These are phyloP conservation scores for Colistium nudipinnis DNA, from an alignment of 2,113 vertebrate genomes.

Conservation along the genomic window DNA sequence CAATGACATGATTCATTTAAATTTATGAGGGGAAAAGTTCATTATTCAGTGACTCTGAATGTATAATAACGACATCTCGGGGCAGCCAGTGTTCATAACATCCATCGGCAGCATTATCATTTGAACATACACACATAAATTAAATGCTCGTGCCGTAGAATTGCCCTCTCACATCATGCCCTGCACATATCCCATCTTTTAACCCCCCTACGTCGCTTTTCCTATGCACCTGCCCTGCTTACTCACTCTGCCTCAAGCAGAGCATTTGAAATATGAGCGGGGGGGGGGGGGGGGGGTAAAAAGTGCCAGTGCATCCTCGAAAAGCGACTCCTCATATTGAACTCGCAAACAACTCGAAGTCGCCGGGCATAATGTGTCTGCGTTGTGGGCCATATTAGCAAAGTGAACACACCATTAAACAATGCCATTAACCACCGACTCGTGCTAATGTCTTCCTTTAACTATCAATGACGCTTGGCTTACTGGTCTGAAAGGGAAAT, in stretches of 20 bases:
- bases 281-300: too few species aligned
- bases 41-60: constrained; percentile 14
- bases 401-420: constrained; percentile 91
- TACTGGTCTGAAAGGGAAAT: constrained; percentile 90
- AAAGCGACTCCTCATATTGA: constrained; percentile 72
- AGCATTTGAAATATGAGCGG: constrained; percentile 28
- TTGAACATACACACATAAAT: too few species aligned
- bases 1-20: neutral
- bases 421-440: constrained; percentile 93
- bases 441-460: constrained; percentile 89
- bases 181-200: constrained; percentile 27
- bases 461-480: constrained; percentile 90
- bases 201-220: constrained; percentile 21
- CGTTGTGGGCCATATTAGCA: constrained; percentile 82
- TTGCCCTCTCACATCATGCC: constrained; percentile 20
- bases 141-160: too few species aligned
- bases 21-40: neutral
- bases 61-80: neutral
- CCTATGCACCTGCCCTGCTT: constrained; percentile 32
- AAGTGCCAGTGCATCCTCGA: too few species aligned
- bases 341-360: constrained; percentile 74
- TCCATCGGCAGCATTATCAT: neutral
- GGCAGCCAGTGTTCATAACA: constrained; percentile 2
- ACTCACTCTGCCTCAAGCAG: constrained; percentile 45
- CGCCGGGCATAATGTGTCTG: constrained; percentile 76